phyloP scores from a whole-genome alignment of 2,797 vertebrate species.

The Delichon dasypus region DNA sequence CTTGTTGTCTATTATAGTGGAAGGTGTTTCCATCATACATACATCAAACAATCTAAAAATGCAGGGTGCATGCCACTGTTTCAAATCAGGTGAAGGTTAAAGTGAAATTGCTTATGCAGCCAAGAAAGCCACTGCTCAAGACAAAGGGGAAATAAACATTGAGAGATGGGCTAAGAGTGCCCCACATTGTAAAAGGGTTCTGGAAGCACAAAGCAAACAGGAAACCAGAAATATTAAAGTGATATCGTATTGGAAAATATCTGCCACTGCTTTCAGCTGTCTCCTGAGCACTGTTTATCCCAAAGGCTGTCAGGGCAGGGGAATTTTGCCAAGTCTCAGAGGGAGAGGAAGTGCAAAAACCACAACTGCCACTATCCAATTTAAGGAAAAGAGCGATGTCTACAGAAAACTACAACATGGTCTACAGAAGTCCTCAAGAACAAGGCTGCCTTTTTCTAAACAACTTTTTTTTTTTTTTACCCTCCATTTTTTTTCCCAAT shows the following conservation, averaged over 20 bases:
- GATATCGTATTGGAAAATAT: background rate
- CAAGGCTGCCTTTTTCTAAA: background rate
- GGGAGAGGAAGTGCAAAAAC: background rate
- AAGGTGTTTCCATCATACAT: background rate
- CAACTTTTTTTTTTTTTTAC: background rate
- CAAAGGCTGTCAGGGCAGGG: background rate
- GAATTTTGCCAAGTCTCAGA: background rate
- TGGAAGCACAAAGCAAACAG: background rate
- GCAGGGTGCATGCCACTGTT: background rate
- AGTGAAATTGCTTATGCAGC: background rate
- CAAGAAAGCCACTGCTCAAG: background rate
- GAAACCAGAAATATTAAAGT: background rate
- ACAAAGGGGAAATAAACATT: background rate
- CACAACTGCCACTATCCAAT: background rate
- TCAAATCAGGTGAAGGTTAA: background rate
- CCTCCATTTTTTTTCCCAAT: fast-evolving
- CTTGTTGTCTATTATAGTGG: fast-evolving
- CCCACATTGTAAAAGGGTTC: background rate
- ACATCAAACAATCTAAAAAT: background rate
- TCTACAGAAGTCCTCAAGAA: background rate
- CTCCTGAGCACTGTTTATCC: background rate
- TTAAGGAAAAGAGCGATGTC: background rate
- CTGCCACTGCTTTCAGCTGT: background rate
- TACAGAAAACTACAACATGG: background rate
- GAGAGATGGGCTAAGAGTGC: background rate